Evolutionary conservation across 1,140 invertebrate species (phyloP).

Genomic region (Frieseomelitta varia): DNA sequence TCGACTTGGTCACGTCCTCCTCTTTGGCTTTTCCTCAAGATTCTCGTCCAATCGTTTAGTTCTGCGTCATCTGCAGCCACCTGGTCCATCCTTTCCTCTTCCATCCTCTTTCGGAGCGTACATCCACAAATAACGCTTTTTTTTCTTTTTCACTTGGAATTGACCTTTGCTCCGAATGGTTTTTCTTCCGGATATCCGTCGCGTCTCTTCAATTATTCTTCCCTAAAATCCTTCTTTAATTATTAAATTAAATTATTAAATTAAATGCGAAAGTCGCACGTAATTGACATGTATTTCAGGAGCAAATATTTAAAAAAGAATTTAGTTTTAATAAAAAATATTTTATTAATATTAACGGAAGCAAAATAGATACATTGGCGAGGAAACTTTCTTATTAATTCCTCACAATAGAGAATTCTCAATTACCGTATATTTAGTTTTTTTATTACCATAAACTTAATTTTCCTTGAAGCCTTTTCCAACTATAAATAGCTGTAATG

Average conservation of each 20-base stretch:
- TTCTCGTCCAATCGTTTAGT: constrained; percentile 54
- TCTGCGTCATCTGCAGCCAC: constrained; percentile 67
- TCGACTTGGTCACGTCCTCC: constrained; percentile 46
- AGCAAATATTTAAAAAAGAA: not conserved
- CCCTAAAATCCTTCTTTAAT: not conserved
- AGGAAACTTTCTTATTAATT: not conserved
- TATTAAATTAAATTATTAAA: too few relatives aligned
- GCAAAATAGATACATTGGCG: too few relatives aligned
- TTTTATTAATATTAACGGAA: not conserved
- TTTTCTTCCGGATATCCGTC: constrained; percentile 25
- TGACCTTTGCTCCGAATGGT: not conserved
- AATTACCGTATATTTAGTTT: too few relatives aligned
- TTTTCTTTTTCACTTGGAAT: constrained; percentile 15
- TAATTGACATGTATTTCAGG: not conserved
- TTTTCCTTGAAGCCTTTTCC: not conserved
- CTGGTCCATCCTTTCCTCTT: constrained; percentile 64
- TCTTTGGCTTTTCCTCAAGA: constrained; percentile 40
- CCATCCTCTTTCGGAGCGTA: not conserved
- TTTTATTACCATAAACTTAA: not conserved
- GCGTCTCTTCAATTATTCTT: not conserved
- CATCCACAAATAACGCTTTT: constrained; percentile 23
- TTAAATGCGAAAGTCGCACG: not conserved
- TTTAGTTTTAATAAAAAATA: not conserved
- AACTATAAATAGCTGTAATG: not conserved
- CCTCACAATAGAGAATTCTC: not conserved